Evolutionary conservation across 2,888 invertebrate genomes (phyloP).

Genomic region (Lamellibrachia columna): DNA sequence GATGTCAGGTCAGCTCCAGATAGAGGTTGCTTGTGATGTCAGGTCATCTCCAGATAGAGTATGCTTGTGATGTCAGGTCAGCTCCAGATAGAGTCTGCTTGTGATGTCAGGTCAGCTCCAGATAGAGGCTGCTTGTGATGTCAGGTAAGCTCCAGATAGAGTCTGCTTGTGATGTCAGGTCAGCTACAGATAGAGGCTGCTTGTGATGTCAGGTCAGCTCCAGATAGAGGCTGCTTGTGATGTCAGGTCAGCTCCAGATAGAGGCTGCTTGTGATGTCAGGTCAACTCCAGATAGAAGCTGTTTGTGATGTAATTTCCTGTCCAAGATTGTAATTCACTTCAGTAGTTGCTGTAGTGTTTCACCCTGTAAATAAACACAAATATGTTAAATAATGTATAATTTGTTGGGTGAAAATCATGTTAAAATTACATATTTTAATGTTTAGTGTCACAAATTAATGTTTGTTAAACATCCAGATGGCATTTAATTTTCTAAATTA

Average conservation of each 20-base stretch:
- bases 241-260: not conserved
- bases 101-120: too few species aligned
- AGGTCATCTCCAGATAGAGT: too few species aligned
- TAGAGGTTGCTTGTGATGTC: too few species aligned
- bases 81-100: too few species aligned
- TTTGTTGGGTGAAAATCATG: not conserved
- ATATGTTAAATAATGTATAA: not conserved
- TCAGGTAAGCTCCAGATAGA: not conserved
- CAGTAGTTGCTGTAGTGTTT: constrained; percentile 27
- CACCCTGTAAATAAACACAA: constrained; percentile 20
- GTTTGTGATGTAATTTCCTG: not conserved
- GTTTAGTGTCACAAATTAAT: not conserved
- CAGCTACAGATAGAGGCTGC: not conserved
- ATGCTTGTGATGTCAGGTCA: too few species aligned
- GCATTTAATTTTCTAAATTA: not conserved
- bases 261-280: not conserved
- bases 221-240: too few species aligned
- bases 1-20: too few species aligned
- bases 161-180: not conserved
- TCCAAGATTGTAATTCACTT: not conserved
- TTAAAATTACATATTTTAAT: not conserved
- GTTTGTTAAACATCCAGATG: too few species aligned
- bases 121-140: too few species aligned
- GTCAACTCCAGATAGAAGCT: not conserved
- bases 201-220: too few species aligned